phyloP scores from a whole-genome alignment of 2,888 invertebrate species.

The Petrolisthes cinctipes region DNA sequence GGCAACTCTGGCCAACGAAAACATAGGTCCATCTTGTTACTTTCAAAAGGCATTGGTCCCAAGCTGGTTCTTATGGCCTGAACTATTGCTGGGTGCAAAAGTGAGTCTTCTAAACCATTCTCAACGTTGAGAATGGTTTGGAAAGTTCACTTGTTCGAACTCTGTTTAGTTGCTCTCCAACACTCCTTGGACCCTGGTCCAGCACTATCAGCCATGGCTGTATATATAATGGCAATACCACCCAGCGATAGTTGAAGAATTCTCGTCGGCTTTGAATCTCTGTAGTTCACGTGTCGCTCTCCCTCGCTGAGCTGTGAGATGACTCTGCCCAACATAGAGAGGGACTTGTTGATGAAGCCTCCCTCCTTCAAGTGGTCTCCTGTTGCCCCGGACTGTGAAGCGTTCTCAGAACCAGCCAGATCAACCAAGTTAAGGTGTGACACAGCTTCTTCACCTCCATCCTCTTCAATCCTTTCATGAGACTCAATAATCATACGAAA shows the following conservation, averaged over 20 bases:
- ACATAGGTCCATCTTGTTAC: no score
- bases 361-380: slow-evolving; percentile 76
- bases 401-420: slow-evolving; percentile 88
- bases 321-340: slow-evolving; percentile 83
- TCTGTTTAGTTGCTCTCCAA: no score
- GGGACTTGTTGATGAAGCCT: slow-evolving; percentile 81
- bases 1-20: no score
- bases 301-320: slow-evolving; percentile 84
- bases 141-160: no score
- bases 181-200: no score
- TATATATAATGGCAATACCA: slow-evolving; percentile 90
- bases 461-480: slow-evolving; percentile 78
- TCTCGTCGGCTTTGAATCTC: slow-evolving; percentile 88
- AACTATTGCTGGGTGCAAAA: no score
- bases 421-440: slow-evolving; percentile 90
- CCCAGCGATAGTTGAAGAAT: slow-evolving; percentile 87
- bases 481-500: slow-evolving; percentile 74
- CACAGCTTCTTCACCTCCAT: slow-evolving; percentile 75
- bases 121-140: no score
- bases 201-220: no score
- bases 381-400: slow-evolving; percentile 77
- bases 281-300: slow-evolving; percentile 75
- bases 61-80: no score
- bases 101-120: no score
- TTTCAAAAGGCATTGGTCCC: no score